Evolutionary conservation across 1,140 invertebrate species (phyloP), one percentile per base, ranked within the genome.

Genomic region (Alviniconcha marisindica): DNA sequence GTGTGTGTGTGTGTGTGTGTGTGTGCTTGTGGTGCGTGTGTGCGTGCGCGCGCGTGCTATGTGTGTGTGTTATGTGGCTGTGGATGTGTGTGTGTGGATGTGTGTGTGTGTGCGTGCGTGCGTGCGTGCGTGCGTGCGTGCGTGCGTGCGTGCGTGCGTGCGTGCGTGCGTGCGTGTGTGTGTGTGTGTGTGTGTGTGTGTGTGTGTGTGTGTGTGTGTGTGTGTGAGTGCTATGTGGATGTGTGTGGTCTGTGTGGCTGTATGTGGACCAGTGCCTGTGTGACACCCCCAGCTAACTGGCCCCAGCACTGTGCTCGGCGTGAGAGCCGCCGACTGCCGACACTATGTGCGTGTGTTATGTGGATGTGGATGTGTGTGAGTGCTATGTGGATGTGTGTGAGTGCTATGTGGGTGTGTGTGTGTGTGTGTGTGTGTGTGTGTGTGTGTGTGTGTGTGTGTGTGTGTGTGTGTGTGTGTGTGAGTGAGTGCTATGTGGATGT

Each of bases 391-490:
- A n/a, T n/a, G n/a, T n/a, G n/a, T 48, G 44, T 48, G 44, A 5
- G 44, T 48, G 18, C 44, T 5, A 48, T 63, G 60, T 63, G 60
- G 21, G 60, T 63, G 24, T 63, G 60, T 63, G 60, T 63, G 10
- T 14, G 60, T 63, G 60, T 63, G 60, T 63, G 10, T 63, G 60
- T 63, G 24, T n/a, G 60, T 63, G 24, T n/a, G 60, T 63, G 60
- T n/a, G 60, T 10, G 60, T n/a, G 60, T 63, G 60, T n/a, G 60
- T n/a, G 60, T n/a, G 60, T 63, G 60, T 63, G 60, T 63, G 60
- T 63, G 60, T 63, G 60, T 63, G 60, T 63, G 60, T 63, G 60
- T 63, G 60, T 63, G 60, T 63, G 60, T 63, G 60, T 63, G 60
- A 12, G 60, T 63, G 44, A 10, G 44, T 48, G 18, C 44, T 48